A percentile compares a stretch with the other conserved stretches of the same genome.
Evolutionary conservation across 2,888 invertebrate species (phyloP).

Genomic region (Heteromyza rotundicornis): DNA sequence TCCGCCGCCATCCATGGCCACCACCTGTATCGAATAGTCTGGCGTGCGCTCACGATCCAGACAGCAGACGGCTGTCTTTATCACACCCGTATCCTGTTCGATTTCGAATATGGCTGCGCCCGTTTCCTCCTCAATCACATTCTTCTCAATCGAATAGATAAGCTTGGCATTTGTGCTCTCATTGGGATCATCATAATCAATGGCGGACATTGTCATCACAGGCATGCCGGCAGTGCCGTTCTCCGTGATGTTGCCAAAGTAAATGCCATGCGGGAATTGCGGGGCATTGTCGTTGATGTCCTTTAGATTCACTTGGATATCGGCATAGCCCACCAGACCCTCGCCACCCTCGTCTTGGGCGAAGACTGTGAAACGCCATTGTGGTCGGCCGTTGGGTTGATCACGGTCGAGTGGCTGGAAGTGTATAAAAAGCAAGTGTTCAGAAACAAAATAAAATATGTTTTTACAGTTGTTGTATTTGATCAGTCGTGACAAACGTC

Average conservation of each 20-base stretch:
- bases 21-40: slow-evolving; percentile 95
- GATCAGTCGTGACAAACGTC: too few relatives aligned
- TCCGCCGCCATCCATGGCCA: slow-evolving; percentile 93
- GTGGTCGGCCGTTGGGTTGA: slow-evolving; percentile 92
- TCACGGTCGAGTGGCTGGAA: slow-evolving; percentile 91
- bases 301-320: slow-evolving; percentile 94
- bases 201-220: slow-evolving; percentile 97
- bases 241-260: slow-evolving; percentile 93
- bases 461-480: too few relatives aligned
- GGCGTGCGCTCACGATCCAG: slow-evolving; percentile 92
- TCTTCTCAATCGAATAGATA: slow-evolving; percentile 94
- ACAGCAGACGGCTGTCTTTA: slow-evolving; percentile 92
- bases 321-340: slow-evolving; percentile 93
- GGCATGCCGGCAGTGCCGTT: slow-evolving; percentile 97
- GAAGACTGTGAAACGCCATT: slow-evolving; percentile 94
- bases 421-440: not conserved
- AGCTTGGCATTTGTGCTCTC: slow-evolving; percentile 95
- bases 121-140: slow-evolving; percentile 94
- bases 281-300: slow-evolving; percentile 98
- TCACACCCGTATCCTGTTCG: slow-evolving; percentile 92
- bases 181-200: slow-evolving; percentile 94
- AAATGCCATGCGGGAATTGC: slow-evolving; percentile 90
- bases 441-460: too few relatives aligned
- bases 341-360: slow-evolving; percentile 95
- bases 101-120: slow-evolving; percentile 96